Conservation (phyloP, 2,888 invertebrate species). For the Globia sparganii region DNA sequence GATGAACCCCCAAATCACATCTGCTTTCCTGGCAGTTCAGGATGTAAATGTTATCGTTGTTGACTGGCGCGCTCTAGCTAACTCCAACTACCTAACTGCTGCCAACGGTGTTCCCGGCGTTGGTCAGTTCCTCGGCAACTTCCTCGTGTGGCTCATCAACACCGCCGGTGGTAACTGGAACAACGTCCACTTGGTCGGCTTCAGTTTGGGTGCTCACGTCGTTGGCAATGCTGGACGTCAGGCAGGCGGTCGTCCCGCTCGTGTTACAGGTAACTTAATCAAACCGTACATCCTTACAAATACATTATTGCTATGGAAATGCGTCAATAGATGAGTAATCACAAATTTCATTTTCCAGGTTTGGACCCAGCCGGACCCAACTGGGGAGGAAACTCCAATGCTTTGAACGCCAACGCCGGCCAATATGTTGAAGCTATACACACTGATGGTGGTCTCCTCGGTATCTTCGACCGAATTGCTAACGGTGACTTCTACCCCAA, state of each 20-base stretch:
- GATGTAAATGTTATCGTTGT: slow-evolving; percentile 84
- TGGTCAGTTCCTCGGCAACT: slow-evolving; percentile 81
- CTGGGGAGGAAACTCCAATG: slow-evolving; percentile 72
- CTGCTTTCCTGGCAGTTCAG: slow-evolving; percentile 75
- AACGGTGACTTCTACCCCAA: slow-evolving; percentile 82
- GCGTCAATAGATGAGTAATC: neutral
- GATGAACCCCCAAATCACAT: slow-evolving; percentile 73
- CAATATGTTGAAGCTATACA: slow-evolving; percentile 81
- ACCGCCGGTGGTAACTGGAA: slow-evolving; percentile 81
- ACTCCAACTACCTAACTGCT: slow-evolving; percentile 73
- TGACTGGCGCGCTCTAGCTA: slow-evolving; percentile 80
- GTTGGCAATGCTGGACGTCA: slow-evolving; percentile 81
- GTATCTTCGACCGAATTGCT: slow-evolving; percentile 73
- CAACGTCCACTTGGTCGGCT: slow-evolving; percentile 85
- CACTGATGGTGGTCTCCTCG: slow-evolving; percentile 78
- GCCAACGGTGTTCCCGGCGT: slow-evolving; percentile 78
- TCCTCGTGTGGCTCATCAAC: slow-evolving; percentile 82
- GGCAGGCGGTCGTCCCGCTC: slow-evolving; percentile 67
- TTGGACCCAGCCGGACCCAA: slow-evolving; percentile 82
- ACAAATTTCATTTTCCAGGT: slow-evolving; percentile 23
- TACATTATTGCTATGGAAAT: neutral
- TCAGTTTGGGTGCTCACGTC: slow-evolving; percentile 87
- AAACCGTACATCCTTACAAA: neutral
- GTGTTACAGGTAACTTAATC: slow-evolving; percentile 77
- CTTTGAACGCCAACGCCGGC: slow-evolving; percentile 70